Base-by-base conservation (phyloP, 2,797 vertebrate species). In the Spea hammondii region DNA sequence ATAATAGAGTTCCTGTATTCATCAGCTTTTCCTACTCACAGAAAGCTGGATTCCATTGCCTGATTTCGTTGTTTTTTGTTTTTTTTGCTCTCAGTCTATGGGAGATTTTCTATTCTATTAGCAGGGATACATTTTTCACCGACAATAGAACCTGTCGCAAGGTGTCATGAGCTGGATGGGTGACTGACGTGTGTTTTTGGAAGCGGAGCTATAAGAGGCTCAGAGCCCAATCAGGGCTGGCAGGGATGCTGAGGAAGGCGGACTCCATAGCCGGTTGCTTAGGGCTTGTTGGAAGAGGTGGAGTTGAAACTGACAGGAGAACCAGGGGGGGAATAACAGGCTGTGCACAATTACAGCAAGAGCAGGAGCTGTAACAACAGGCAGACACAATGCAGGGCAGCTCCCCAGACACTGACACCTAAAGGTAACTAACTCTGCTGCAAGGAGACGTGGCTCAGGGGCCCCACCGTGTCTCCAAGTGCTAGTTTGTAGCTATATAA, bases 161-260 rank as follows among this genome's bases (percentile, higher is more conserved):
- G 8, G 48, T 65, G 60, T 64, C 14, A 8, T 69, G 65, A 13
- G 32, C 7, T 67, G 44, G 17, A 32, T 45, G 51, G 74, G 54
- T 79, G 70, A 79, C 12, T 74, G 71, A 60, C 50, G 50, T 67
- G 55, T 51, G 53, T 66, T 73, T 66, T 62, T 53, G 48, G 57
- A 59, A 74, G 46, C 53, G 72, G 70, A 76, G 74, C 54, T 69
- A 68, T 51, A 60, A n/a, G 73, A 49, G 70, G 44, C 54, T 62
- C 2, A 51, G 17, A 55, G 70, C 48, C 79, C 79, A 82, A 82
- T 82, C 79, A 82, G 75, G n/a, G 46, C 8, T 32, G n/a, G n/a
- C 72, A 74, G 59, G 72, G 79, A 82, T 69, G 79, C 70, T 69
- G 75, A 50, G 70, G 79, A 62, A 51, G 79, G 79, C 57, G 70